Percentiles rank a stretch among this genome's conserved stretches.
These are phyloP conservation scores for Anguilla rostrata DNA, from an alignment of 2,113 vertebrate genomes.

Conservation along the genomic window DNA sequence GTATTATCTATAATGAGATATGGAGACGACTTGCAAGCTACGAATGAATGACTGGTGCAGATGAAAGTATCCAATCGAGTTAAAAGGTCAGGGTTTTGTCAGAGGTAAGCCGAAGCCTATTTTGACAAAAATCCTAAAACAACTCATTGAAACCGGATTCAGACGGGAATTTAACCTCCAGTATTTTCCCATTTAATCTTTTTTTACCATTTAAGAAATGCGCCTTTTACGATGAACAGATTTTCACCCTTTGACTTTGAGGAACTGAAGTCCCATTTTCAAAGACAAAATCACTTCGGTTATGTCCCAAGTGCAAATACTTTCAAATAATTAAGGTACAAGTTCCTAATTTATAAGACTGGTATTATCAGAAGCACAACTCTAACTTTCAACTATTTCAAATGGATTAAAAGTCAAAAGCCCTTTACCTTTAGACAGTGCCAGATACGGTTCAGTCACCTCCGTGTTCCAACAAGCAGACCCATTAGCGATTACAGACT, in stretches of 20 bases:
- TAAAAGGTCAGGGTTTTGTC: neutral
- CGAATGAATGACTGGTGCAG: neutral
- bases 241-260: slow-evolving; percentile 8
- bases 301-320: neutral
- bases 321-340: neutral
- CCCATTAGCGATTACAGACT: slow-evolving; percentile 39
- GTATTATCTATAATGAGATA: neutral
- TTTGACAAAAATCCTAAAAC: neutral
- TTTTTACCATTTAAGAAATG: neutral
- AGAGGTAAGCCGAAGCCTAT: neutral
- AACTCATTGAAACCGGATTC: neutral
- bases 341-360: neutral
- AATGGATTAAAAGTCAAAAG: neutral
- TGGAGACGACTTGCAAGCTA: neutral
- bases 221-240: neutral
- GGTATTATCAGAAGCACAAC: neutral
- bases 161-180: neutral
- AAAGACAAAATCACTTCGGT: neutral
- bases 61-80: neutral
- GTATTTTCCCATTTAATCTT: neutral
- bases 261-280: slow-evolving; percentile 10
- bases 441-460: slow-evolving; percentile 24
- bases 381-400: neutral
- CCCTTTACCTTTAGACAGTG: slow-evolving; percentile 37
- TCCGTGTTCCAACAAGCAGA: slow-evolving; percentile 28